These are phyloP conservation scores for Melangyna quadrimaculata DNA, from an alignment of 2,888 invertebrate genomes.

Conservation along the genomic window DNA sequence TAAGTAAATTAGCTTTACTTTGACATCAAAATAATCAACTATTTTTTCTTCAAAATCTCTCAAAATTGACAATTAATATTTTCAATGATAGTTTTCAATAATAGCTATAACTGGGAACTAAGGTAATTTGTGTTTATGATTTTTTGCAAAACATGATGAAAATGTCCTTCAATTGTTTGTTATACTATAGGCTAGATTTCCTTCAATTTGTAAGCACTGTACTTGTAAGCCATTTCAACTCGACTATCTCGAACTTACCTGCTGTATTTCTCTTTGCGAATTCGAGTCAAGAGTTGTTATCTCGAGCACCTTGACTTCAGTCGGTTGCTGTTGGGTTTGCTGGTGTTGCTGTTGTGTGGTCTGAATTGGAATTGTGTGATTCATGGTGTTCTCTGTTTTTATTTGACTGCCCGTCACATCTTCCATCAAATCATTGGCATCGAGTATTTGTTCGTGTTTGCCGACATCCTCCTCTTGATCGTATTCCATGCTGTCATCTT, in stretches of 20 bases:
- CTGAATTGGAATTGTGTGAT: constrained; percentile 4
- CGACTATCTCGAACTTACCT: constrained; percentile 73
- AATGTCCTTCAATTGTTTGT: too few relatives aligned
- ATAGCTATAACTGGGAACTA: too few relatives aligned
- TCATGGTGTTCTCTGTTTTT: constrained; percentile 39
- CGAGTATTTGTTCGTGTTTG: constrained; percentile 35
- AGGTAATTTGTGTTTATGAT: too few relatives aligned
- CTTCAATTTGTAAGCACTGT: too few relatives aligned
- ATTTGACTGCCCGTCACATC: constrained; percentile 33
- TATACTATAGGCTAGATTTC: too few relatives aligned
- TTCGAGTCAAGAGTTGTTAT: constrained; percentile 79
- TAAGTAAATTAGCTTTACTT: too few relatives aligned
- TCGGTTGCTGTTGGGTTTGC: constrained; percentile 74
- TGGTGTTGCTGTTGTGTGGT: constrained; percentile 66
- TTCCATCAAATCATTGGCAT: constrained; percentile 23
- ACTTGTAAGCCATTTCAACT: too few relatives aligned
- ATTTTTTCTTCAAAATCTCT: too few relatives aligned
- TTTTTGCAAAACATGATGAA: too few relatives aligned
- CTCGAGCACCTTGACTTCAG: constrained; percentile 79
- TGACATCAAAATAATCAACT: too few relatives aligned
- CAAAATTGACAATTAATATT: too few relatives aligned
- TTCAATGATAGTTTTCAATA: too few relatives aligned
- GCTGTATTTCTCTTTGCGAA: constrained; percentile 79
- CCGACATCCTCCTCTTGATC: constrained; percentile 76
- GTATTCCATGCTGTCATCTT: constrained; percentile 79